Evolutionary conservation across 1,140 invertebrate species (phyloP).

Genomic region (Forficula auricularia): DNA sequence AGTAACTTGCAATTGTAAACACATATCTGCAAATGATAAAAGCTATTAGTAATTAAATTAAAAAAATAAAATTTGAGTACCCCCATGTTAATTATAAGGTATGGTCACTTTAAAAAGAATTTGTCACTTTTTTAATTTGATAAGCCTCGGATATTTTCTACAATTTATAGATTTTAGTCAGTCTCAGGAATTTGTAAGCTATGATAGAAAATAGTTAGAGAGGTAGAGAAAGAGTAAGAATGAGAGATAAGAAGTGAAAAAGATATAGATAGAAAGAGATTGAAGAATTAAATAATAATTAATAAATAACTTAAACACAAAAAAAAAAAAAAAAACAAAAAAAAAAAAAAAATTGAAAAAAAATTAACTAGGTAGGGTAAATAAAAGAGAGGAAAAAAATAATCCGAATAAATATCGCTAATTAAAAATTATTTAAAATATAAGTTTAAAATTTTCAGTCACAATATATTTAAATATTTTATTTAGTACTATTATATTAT

Average conservation of each 20-base stretch:
- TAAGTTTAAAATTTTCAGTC: too few species aligned
- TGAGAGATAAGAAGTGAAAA: slow-evolving; percentile 2
- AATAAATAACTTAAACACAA: slow-evolving; percentile 14
- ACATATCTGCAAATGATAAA: slow-evolving; percentile 59
- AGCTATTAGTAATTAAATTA: slow-evolving; percentile 15
- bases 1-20: slow-evolving; percentile 90
- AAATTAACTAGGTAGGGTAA: slow-evolving; percentile 41
- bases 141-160: slow-evolving; percentile 12
- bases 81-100: too few species aligned
- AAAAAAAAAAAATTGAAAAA: slow-evolving; percentile 19
- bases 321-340: slow-evolving; percentile 5
- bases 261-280: slow-evolving; percentile 13
- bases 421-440: too few species aligned
- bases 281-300: slow-evolving; percentile 18
- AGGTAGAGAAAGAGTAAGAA: too few species aligned
- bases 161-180: slow-evolving; percentile 11
- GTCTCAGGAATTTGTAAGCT: slow-evolving; percentile 16
- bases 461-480: too few species aligned
- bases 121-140: slow-evolving; percentile 12
- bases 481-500: too few species aligned
- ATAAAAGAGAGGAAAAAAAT: slow-evolving; percentile 10
- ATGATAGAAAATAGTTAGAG: slow-evolving; percentile 3
- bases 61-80: slow-evolving; percentile 12
- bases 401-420: slow-evolving; percentile 19
- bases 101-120: not conserved